phyloP scores from a whole-genome alignment of 64 coral and sea anemone genomes.

The Actinia tenebrosa region DNA sequence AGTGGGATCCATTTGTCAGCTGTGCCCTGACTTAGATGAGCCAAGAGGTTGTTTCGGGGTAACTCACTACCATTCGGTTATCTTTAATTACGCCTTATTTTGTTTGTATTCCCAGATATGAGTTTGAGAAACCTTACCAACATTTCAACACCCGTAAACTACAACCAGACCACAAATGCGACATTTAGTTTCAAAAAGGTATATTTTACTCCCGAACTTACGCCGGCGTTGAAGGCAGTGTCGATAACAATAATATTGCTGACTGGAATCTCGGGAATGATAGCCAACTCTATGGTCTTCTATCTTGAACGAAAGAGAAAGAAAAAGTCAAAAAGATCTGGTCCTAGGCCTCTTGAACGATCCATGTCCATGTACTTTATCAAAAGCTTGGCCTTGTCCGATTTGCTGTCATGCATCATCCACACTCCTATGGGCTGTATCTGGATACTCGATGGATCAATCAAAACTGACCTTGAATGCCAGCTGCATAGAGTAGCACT shows the following conservation, averaged over 20 bases:
- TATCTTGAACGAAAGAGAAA: background rate
- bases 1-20: too few relatives aligned
- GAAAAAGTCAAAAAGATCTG: background rate
- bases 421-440: background rate
- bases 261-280: background rate
- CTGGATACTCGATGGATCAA: background rate
- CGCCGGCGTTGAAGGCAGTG: too few relatives aligned
- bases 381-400: slow-evolving; percentile 1
- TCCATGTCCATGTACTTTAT: slow-evolving; percentile 22
- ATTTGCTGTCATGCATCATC: background rate
- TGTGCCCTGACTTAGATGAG: too few relatives aligned
- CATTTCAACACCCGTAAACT: background rate
- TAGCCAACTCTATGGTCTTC: slow-evolving; percentile 9
- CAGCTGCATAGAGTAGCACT: background rate
- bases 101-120: background rate
- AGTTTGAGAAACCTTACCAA: background rate
- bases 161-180: background rate
- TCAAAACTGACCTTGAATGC: slow-evolving; percentile 1
- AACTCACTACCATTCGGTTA: too few relatives aligned
- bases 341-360: background rate
- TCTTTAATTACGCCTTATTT: background rate
- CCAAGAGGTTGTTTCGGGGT: too few relatives aligned
- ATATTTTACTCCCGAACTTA: background rate
- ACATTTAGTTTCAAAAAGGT: background rate
- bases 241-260: background rate